Percentiles rank a stretch among this genome's conserved stretches.
Conservation (phyloP, 2,797 vertebrate species). For the Siniperca obscura region DNA sequence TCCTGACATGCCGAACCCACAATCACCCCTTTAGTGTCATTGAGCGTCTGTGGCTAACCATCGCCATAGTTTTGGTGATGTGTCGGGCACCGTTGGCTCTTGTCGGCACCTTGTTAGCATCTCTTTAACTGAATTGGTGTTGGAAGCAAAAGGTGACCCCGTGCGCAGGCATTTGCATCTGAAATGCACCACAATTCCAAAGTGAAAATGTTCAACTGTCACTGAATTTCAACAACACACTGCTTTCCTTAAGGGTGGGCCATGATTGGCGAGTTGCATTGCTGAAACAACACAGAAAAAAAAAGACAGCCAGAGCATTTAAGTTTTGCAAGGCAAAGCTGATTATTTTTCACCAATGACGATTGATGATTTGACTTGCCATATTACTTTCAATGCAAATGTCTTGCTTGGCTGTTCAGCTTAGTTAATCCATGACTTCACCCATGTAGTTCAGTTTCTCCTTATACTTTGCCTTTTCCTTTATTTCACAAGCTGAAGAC, state of each 20-base stretch:
- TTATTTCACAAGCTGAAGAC: slow-evolving; percentile 1
- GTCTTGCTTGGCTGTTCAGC: neutral
- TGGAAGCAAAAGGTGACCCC: neutral
- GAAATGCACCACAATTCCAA: neutral
- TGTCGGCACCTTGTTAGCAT: neutral
- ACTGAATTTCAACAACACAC: neutral
- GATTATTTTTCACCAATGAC: too few species aligned
- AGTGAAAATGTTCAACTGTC: neutral
- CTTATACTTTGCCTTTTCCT: neutral
- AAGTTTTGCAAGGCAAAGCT: neutral
- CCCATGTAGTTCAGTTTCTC: neutral
- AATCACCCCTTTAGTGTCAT: neutral
- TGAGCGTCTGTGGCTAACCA: neutral
- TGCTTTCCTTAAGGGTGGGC: neutral
- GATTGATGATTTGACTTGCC: neutral
- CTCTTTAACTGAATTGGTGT: neutral
- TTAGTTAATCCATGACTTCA: slow-evolving; percentile 5
- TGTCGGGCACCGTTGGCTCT: neutral
- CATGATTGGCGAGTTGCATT: neutral
- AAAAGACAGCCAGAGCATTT: neutral
- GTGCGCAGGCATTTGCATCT: neutral
- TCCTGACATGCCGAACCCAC: neutral
- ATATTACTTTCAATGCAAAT: too few species aligned
- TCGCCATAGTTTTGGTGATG: neutral
- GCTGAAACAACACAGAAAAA: neutral